Evolutionary conservation across 2,113 vertebrate genomes (phyloP).

Genomic region (Felis chaus): DNA sequence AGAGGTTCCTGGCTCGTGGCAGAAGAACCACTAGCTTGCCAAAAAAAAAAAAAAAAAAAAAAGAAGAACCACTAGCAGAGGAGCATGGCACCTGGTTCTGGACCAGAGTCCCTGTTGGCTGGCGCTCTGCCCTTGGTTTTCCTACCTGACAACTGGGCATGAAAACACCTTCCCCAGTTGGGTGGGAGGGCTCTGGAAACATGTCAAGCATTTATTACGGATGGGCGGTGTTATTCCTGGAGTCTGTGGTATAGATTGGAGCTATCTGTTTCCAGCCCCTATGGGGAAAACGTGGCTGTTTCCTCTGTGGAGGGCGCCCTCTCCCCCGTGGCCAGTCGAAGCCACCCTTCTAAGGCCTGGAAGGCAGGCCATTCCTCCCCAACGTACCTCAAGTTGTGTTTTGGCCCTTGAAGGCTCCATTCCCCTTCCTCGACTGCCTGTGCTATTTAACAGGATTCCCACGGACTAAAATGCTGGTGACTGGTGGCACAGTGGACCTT

Average conservation of each 20-base stretch:
- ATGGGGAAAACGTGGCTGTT: not conserved
- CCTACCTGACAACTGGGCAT: slow-evolving; percentile 31
- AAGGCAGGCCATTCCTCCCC: not conserved
- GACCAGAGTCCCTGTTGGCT: not conserved
- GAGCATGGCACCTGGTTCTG: not conserved
- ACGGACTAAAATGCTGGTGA: not conserved
- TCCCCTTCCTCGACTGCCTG: not conserved
- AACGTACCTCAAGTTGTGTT: not conserved
- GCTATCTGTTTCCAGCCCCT: not conserved
- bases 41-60: no score
- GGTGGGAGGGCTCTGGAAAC: slow-evolving; percentile 35
- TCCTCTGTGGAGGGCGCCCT: not conserved
- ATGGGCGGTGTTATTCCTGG: slow-evolving; percentile 29
- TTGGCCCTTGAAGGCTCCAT: not conserved
- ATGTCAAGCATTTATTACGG: slow-evolving; percentile 9
- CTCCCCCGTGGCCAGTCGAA: not conserved
- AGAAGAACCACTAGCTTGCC: not conserved
- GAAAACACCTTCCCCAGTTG: not conserved
- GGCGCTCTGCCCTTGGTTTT: not conserved
- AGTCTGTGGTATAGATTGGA: not conserved
- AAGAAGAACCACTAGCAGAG: not conserved
- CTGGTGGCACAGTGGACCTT: not conserved
- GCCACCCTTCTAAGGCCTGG: not conserved
- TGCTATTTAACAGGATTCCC: not conserved
- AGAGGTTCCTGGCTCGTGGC: not conserved